Base-by-base conservation (phyloP, 2,797 vertebrate species). In the Galago senegalensis region DNA sequence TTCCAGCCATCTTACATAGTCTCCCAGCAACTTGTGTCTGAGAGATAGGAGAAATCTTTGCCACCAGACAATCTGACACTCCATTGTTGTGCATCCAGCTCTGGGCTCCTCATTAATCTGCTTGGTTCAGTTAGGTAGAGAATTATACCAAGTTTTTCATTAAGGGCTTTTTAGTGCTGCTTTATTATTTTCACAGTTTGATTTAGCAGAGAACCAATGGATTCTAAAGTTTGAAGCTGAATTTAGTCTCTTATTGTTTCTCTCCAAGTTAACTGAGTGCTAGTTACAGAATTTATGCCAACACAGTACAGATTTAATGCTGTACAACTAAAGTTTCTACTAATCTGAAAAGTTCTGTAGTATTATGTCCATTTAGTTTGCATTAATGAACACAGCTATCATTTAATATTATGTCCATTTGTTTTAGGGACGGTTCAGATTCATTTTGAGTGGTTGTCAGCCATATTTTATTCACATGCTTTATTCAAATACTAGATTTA, bases 141-240 rank as follows among this genome's bases (percentile, higher is more conserved):
- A 85, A 75, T 89, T 83, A 27, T 1, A 40, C 1, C 9, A 7
- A 70, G 40, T 61, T 63, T 86, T 65, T 77, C n/a, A 60, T 46
- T 87, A 56, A 88, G 17, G 31, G 14, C 17, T 29, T 85, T 95
- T 95, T 72, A 91, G 93, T 81, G 25, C 60, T 82, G 16, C 46
- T 18, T 60, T 83, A 1, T 82, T 27, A 14, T 72, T 43, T 37
- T 94, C 23, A 75, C 49, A 80, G 0, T 79, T 84, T 87, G 76
- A 65, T 49, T 86, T 92, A 83, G 31, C 37, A 93, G 69, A 67
- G 6, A 86, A 82, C 82, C 91, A 31, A 49, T 46, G 34, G 67
- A 49, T 83, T 83, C 17, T 67, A 43, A 92, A 80, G 10, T 87
- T 95, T 94, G 93, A 89, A 69, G 53, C 61, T 88, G 70, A 49